phyloP scores from a whole-genome alignment of 2,113 vertebrate species.

The Rhinopithecus roxellana region DNA sequence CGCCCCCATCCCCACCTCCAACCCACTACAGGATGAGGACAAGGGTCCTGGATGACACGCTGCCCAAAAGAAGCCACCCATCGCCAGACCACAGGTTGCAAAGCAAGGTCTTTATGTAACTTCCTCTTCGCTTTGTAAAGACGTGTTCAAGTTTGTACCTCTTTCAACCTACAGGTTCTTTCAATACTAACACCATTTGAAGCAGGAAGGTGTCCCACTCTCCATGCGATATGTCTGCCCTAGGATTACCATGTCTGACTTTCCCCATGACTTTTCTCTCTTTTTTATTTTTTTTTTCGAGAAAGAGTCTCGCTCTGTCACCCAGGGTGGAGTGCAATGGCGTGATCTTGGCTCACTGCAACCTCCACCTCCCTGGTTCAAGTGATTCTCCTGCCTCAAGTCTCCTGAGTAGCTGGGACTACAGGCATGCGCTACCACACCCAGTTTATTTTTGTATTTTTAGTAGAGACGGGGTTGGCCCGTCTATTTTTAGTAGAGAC shows the following conservation, averaged over 20 bases:
- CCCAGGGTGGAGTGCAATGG: no score
- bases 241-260: not conserved
- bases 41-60: not conserved
- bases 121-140: not conserved
- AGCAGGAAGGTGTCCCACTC: not conserved
- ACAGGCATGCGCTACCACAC: no score
- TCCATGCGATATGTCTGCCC: accelerated
- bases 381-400: no score
- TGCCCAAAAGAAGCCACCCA: not conserved
- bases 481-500: no score
- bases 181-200: not conserved
- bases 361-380: no score
- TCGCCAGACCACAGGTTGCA: not conserved
- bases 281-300: no score
- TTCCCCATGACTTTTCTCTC: not conserved
- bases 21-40: not conserved
- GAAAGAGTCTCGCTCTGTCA: no score
- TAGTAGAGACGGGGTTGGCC: no score
- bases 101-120: not conserved
- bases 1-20: accelerated
- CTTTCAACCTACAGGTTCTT: not conserved
- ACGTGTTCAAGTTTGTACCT: not conserved
- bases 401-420: no score
- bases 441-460: no score
- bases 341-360: no score